Evolutionary conservation across 1,140 invertebrate species (phyloP), one percentile per base, ranked within the genome.

Genomic region (Oreohelix idahoensis): DNA sequence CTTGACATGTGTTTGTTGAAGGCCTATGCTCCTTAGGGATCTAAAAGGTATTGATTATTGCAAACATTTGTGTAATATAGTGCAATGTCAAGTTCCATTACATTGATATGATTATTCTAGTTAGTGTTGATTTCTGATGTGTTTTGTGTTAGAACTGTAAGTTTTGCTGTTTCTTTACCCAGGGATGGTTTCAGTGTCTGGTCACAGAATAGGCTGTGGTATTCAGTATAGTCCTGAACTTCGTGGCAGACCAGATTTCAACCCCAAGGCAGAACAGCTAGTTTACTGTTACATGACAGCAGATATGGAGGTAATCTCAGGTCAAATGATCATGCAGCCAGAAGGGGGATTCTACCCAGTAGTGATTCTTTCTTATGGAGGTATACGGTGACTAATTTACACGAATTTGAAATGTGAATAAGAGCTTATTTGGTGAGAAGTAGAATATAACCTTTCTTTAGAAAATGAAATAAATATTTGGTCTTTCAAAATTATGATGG

Each of bases 291-390:
- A 90, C 85, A 88, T 92, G 17, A 90, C 90, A 32, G 83, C 90
- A 63, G 86, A 92, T 83, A 86, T 86, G 26, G 79, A 84, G 35
- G 89, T 91, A 76, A 87, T 87, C n/a, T 88, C 88, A 80, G 85
- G 83, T 17, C 69, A 89, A n/a, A 88, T 92, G 83, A 89, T 92
- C 84, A 76, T 92, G 73, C 92, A 92, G 79, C 92, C 92, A 29
- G 85, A 88, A 69, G 92, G 92, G 13, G 92, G 92, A 35, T 92
- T 91, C 85, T 92, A 88, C 85, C 92, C 92, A 26, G 58, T 91
- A 11, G 85, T 91, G 42, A 58, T 90, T 8, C 83, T 92, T 20
- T 85, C 88, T n/a, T 84, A 88, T 63, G 84, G 87, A 63, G 89
- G 91, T 92, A 87, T 71, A 10, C 8, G 32, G 29, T n/a, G 26